Base-by-base conservation (phyloP, 2,888 invertebrate genomes). In the Agrochola circellaris region DNA sequence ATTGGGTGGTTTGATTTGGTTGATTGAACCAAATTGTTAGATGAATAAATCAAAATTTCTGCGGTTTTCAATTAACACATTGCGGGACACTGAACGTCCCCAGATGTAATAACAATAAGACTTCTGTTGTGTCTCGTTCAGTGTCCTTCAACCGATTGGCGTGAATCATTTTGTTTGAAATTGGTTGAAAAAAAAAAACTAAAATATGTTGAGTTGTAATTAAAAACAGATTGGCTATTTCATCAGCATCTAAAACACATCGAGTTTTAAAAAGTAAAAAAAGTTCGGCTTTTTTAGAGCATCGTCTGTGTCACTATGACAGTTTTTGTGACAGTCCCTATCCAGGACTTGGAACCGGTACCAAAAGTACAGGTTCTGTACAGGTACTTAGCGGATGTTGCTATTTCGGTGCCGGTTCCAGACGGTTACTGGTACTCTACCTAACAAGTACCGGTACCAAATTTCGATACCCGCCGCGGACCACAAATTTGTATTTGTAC, bases 191-290 rank as follows among this genome's bases (percentile, higher is more conserved):
- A 30, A 30, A 48, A 7, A 34, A 38, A 1, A n/a, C 26, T 42
- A 58, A 56, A 58, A 30, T 1, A 8, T 67, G 9, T 42, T 45
- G 26, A 64, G 1, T 42, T 73, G 65, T 81, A 23, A 66, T 38
- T 65, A 73, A 68, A 54, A n/a, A 80, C 38, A 2, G 17, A 80
- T 75, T 75, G 45, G 23, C 20, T 34, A 23, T 45, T 51, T 60
- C 23, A 66, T 61, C 42, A 20, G 15, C 65, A 51, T 48, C 1
- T 58, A 67, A 54, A 56, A 75, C 30, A 74, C 51, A 42, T n/a
- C 51, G 42, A 0, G 17, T 42, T 61, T 74, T n/a, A 30, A 56
- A 73, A n/a, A 38, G 38, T 4, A 34, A 34, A 34, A 34, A 34
- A 3, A 56, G 11, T 34, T 34, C 1, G 6, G 23, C 6, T 34